Evolutionary conservation across 2,113 vertebrate genomes (phyloP).

Genomic region (Cavia aperea): DNA sequence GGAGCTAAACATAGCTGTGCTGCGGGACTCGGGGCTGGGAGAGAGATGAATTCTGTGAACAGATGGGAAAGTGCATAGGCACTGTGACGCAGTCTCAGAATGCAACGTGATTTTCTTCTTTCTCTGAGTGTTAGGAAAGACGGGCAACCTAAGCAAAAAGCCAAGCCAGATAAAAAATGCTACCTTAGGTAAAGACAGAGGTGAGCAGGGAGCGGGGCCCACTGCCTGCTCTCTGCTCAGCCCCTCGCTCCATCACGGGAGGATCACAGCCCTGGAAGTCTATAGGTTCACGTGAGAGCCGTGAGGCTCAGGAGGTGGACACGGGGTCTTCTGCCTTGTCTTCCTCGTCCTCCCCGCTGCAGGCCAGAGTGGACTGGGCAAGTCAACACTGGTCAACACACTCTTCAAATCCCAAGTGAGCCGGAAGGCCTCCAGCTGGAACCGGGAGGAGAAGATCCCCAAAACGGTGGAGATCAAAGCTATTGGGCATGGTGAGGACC

Average conservation of each 20-base stretch:
- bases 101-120: background rate
- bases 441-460: conserved; percentile 93
- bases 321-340: background rate
- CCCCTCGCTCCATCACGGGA: background rate
- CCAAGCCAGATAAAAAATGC: background rate
- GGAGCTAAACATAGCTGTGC: background rate
- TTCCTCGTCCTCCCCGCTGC: conserved; percentile 36
- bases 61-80: background rate
- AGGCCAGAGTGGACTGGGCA: conserved; percentile 95
- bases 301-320: background rate
- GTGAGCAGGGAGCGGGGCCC: background rate
- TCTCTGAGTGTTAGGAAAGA: background rate
- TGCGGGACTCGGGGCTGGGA: background rate
- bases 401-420: conserved; percentile 98
- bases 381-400: conserved; percentile 93
- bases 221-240: background rate
- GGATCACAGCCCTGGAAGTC: background rate
- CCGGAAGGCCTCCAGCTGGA: conserved; percentile 90
- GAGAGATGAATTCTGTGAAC: background rate
- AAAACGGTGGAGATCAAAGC: conserved; percentile 96
- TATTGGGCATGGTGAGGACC: conserved; percentile 90
- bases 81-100: background rate
- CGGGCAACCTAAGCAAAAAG: background rate
- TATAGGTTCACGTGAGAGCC: background rate
- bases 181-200: background rate